Percentiles rank a stretch among this genome's conserved stretches.
phyloP scores from a whole-genome alignment of 2,113 vertebrate species.

The Nycticorax nycticorax region DNA sequence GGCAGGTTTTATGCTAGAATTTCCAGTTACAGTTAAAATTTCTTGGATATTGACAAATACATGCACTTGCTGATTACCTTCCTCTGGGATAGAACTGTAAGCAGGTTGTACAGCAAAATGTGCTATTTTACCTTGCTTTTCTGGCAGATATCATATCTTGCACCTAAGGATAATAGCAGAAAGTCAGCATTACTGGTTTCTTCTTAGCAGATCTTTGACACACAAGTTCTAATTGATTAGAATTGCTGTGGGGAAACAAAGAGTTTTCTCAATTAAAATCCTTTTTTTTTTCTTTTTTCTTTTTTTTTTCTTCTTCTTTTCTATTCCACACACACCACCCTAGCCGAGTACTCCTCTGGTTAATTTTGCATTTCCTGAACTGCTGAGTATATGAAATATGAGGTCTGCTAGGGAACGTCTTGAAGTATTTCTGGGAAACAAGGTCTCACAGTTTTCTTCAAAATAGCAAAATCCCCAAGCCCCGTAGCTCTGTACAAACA shows the following conservation, averaged over 20 bases:
- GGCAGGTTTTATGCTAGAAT: neutral
- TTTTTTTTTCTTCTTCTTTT: no score
- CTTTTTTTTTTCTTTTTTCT: neutral
- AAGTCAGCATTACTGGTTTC: neutral
- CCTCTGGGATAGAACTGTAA: neutral
- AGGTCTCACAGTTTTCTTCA: neutral
- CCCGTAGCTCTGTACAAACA: neutral
- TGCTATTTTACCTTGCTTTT: neutral
- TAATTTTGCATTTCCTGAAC: constrained; percentile 25
- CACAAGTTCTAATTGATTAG: constrained; percentile 17
- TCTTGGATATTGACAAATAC: neutral
- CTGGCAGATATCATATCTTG: neutral
- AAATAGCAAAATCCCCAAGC: neutral
- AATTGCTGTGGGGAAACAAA: constrained; percentile 13
- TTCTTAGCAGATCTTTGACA: neutral
- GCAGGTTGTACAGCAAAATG: neutral
- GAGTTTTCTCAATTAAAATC: neutral
- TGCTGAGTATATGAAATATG: constrained; percentile 39
- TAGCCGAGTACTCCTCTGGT: neutral
- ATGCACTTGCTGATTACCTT: neutral
- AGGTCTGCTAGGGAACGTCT: neutral
- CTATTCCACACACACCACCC: neutral
- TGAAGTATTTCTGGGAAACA: neutral
- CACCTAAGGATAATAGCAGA: neutral
- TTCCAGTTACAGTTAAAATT: neutral